Evolutionary conservation across 2,113 vertebrate species (phyloP).

Genomic region (Corapipo altera): DNA sequence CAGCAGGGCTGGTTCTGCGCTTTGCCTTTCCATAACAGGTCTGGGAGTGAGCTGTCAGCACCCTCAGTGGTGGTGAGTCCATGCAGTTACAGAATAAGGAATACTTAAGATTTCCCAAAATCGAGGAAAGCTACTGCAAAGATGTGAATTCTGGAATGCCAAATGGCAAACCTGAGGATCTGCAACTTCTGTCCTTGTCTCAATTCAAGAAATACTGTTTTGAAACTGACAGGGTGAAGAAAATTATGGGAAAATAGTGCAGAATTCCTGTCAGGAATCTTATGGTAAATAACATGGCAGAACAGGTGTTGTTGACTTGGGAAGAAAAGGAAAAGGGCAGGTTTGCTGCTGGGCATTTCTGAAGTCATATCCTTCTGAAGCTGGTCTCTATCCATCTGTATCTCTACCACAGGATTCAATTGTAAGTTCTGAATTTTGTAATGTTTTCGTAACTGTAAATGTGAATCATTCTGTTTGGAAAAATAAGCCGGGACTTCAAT

Average conservation of each 20-base stretch:
- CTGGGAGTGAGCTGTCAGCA: no score
- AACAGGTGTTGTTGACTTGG: neutral
- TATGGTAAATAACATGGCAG: neutral
- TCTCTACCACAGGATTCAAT: neutral
- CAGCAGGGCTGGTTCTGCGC: neutral
- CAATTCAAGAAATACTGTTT: neutral
- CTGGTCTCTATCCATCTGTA: neutral
- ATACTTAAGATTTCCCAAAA: neutral
- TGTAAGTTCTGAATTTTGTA: neutral
- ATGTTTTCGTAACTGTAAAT: neutral
- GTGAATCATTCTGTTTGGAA: neutral
- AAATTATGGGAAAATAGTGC: neutral
- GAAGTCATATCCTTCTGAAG: neutral
- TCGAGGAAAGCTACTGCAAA: neutral
- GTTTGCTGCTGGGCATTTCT: neutral
- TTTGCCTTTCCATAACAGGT: neutral
- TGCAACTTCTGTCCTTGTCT: neutral
- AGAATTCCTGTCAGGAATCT: neutral
- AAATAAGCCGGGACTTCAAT: neutral
- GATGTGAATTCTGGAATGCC: neutral
- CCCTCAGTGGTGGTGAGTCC: neutral
- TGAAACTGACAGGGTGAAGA: neutral
- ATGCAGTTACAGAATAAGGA: neutral
- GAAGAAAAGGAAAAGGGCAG: neutral
- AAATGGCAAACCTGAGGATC: neutral